phyloP scores from a whole-genome alignment of 2,113 vertebrate species.

The Leuciscus idus region DNA sequence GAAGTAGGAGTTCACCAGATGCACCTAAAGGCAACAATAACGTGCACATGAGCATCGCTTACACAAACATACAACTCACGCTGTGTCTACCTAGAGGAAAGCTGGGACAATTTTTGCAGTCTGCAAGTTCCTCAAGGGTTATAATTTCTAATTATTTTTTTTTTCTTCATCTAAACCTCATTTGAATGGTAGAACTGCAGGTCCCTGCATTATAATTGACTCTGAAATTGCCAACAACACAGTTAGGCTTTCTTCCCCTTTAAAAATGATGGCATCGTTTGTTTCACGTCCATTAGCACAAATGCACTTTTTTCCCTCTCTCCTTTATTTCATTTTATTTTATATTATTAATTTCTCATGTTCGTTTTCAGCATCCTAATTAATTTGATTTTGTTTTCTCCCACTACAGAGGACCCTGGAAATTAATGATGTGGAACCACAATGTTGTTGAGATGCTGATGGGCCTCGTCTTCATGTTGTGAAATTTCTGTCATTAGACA shows the following conservation, averaged over 20 bases:
- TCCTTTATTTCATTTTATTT: conserved; percentile 45
- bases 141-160: conserved; percentile 76
- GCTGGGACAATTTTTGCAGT: conserved; percentile 60
- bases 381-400: conserved; percentile 84
- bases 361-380: conserved; percentile 84
- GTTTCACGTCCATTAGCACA: conserved; percentile 81
- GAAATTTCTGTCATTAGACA: conserved; percentile 80
- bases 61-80: conserved; percentile 54
- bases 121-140: conserved; percentile 61
- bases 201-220: conserved; percentile 73
- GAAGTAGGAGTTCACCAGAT: background rate
- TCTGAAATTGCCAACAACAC: conserved; percentile 69
- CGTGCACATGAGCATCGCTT: conserved; percentile 26
- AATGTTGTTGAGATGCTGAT: conserved; percentile 78
- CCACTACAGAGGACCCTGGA: conserved; percentile 78
- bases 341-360: conserved; percentile 83
- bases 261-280: conserved; percentile 79
- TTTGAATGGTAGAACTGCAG: conserved; percentile 74
- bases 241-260: conserved; percentile 67
- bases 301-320: conserved; percentile 66
- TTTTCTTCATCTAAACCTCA: conserved; percentile 70
- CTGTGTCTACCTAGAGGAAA: conserved; percentile 57
- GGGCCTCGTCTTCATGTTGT: conserved; percentile 76
- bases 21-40: conserved; percentile 7
- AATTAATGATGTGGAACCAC: conserved; percentile 84